A percentile compares a stretch with the other conserved stretches of the same genome.
These are phyloP conservation scores for Ditylenchus dipsaci DNA, from an alignment of 1,140 invertebrate species.

Conservation along the genomic window DNA sequence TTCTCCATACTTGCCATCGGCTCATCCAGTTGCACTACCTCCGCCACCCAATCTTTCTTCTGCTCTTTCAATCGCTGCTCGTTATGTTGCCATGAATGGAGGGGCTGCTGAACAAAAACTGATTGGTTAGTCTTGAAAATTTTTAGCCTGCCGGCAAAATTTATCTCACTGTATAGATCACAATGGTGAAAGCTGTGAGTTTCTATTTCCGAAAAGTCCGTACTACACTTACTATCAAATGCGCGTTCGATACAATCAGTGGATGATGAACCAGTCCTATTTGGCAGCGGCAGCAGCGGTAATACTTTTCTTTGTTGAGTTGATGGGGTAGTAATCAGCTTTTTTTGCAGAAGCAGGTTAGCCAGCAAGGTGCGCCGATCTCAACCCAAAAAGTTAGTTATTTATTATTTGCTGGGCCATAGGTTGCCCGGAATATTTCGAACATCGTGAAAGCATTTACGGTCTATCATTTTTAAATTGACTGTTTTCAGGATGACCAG, in stretches of 20 bases:
- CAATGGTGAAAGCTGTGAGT: constrained; percentile 26
- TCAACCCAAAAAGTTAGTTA: too few species aligned
- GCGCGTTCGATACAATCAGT: constrained; percentile 30
- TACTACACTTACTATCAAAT: constrained; percentile 33
- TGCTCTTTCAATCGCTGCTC: constrained; percentile 15
- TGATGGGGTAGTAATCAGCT: not conserved
- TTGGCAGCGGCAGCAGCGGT: not conserved
- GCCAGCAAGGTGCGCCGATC: too few species aligned
- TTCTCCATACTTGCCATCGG: constrained; percentile 28
- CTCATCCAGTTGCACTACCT: constrained; percentile 17
- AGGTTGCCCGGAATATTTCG: too few species aligned
- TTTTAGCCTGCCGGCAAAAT: not conserved
- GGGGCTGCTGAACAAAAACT: constrained; percentile 29
- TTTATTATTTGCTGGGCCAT: too few species aligned
- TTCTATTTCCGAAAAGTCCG: constrained; percentile 19
- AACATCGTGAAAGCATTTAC: too few species aligned
- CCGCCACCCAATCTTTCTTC: constrained; percentile 23
- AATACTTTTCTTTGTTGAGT: not conserved
- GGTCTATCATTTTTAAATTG: too few species aligned
- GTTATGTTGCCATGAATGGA: constrained; percentile 26
- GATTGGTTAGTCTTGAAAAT: constrained; percentile 14
- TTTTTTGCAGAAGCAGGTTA: too few species aligned
- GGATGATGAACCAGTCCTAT: constrained; percentile 20
- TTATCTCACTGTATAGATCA: constrained; percentile 19
- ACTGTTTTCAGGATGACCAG: too few species aligned